Base-by-base conservation (phyloP, 2,797 vertebrate genomes). In the Florisuga fusca region DNA sequence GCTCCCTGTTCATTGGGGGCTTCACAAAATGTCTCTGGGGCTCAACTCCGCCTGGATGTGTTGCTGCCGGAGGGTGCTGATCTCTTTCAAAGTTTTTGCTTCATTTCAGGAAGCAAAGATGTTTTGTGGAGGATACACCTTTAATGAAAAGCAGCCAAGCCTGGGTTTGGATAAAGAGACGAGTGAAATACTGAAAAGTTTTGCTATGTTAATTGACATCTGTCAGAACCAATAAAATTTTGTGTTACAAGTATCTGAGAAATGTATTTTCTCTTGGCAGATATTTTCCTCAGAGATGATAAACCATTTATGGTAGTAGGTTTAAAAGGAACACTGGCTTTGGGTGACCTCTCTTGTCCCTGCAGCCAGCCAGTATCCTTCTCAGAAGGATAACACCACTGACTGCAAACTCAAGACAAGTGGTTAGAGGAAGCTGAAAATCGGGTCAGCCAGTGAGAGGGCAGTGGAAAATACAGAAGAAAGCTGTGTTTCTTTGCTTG, bases 141-240 rank as follows among this genome's bases (percentile, higher is more conserved):
- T 74, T 62, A 33, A 25, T 36, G 34, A 74, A 31, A 33, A 58
- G 31, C 54, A 22, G 9, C 21, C n/a, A 50, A 74, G 29, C 8
- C 22, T 29, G 46, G 2, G 3, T 45, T 83, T 77, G 41, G 21
- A 33, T 73, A 33, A 69, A 80, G 34, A 36, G 26, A 3, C 3
- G 33, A 48, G 6, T 12, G 6, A 69, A 61, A 71, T 57, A 6
- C 3, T 19, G 59, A 71, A 81, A 19, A 2, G 6, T 72, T 75
- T 82, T 68, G 14, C 18, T 1, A 0, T 1, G 1, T 73, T 82
- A 20, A 33, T 79, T 76, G 34, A 7, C 12, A 54, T 22, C 18
- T 43, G 38, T 54, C 20, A 27, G 20, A 18, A 18, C 3, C 18
- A 80, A 76, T 25, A 18, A 1, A 43, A 43, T 87, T 61, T 89